These are phyloP conservation scores for Cynodonichthys magdalenae DNA, from an alignment of 2,797 vertebrate genomes.

Conservation along the genomic window DNA sequence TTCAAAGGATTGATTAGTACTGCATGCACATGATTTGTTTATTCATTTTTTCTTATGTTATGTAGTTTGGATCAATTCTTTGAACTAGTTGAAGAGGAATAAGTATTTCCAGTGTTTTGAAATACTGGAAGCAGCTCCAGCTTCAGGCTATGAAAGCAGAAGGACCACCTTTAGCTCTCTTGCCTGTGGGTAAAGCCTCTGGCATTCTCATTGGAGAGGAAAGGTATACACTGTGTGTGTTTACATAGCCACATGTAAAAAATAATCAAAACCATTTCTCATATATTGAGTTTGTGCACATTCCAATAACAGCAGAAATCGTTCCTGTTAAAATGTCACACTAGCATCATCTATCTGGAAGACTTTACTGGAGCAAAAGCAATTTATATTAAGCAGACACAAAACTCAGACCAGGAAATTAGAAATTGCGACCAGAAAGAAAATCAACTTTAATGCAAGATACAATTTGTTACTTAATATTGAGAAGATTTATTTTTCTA, in stretches of 20 bases:
- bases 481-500: too few species aligned
- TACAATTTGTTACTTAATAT: too few species aligned
- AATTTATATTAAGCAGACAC: constrained; percentile 7
- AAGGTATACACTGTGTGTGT: constrained; percentile 19
- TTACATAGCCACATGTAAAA: constrained; percentile 21
- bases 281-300: constrained; percentile 6
- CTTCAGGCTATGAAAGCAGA: constrained; percentile 49
- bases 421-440: too few species aligned
- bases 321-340: constrained; percentile 8
- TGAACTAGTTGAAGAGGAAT: constrained; percentile 27
- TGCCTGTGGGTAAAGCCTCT: constrained; percentile 58
- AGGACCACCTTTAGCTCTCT: constrained; percentile 31
- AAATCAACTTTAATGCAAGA: too few species aligned
- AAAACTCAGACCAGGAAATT: constrained; percentile 2
- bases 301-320: constrained; percentile 15
- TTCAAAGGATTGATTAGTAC: background rate
- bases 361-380: constrained; percentile 23
- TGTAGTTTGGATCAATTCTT: background rate
- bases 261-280: constrained; percentile 36
- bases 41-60: background rate
- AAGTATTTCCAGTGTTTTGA: constrained; percentile 32
- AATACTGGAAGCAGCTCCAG: constrained; percentile 47
- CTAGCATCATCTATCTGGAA: constrained; percentile 4
- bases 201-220: constrained; percentile 38
- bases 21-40: background rate